These are phyloP conservation scores for Limnephilus auricula DNA, from an alignment of 2,888 invertebrate genomes.

Conservation along the genomic window DNA sequence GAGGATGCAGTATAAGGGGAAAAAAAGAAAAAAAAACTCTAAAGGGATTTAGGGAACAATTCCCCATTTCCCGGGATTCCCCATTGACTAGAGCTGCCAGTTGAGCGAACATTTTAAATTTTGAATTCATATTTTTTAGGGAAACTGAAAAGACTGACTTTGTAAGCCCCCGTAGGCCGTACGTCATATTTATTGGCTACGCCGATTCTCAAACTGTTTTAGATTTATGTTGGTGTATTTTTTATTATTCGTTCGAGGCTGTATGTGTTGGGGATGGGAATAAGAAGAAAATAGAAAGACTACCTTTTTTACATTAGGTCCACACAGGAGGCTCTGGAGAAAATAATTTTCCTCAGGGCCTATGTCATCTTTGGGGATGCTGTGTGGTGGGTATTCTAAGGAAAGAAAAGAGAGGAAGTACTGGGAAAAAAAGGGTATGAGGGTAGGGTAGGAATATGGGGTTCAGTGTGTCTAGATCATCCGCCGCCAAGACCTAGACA, in stretches of 20 bases:
- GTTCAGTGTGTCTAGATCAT: too few species aligned
- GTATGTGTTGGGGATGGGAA: background rate
- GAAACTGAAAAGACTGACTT: constrained; percentile 35
- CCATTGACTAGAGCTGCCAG: constrained; percentile 16
- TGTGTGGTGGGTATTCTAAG: too few species aligned
- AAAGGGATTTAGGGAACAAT: background rate
- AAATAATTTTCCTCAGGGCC: too few species aligned
- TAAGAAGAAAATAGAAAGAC: background rate
- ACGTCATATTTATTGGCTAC: background rate
- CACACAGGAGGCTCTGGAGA: too few species aligned
- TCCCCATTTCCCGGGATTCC: constrained; percentile 24
- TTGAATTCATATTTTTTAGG: constrained; percentile 48
- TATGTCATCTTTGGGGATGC: too few species aligned
- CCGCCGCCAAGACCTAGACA: too few species aligned
- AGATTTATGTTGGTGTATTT: background rate
- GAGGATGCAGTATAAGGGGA: background rate
- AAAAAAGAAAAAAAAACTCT: too few species aligned
- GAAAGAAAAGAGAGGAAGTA: too few species aligned
- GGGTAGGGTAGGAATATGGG: too few species aligned
- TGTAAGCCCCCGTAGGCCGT: background rate
- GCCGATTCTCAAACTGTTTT: background rate
- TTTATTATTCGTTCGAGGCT: background rate
- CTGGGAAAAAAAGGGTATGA: too few species aligned
- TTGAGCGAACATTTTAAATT: constrained; percentile 51
- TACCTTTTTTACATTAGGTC: too few species aligned